A percentile compares a stretch with the other conserved stretches of the same genome.
Conservation (phyloP, 2,888 invertebrate species). For the Oxytorus armatus region DNA sequence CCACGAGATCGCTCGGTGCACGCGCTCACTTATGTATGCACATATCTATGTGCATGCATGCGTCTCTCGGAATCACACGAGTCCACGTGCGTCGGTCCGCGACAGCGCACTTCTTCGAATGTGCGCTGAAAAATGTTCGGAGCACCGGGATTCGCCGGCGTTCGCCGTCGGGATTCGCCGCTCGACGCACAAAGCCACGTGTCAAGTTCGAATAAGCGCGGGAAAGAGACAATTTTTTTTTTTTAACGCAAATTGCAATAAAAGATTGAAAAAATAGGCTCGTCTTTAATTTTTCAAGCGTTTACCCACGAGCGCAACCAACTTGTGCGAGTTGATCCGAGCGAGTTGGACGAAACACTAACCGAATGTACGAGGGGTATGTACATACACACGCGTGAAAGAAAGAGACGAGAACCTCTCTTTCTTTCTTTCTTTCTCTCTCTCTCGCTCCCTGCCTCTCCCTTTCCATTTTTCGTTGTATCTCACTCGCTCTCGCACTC, state of each 20-base stretch:
- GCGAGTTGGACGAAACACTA: constrained; percentile 81
- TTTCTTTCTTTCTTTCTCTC: constrained; percentile 12
- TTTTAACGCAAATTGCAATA: background rate
- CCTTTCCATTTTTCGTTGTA: constrained; percentile 4
- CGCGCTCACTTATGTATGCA: background rate
- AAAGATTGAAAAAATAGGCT: background rate
- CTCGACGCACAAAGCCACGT: constrained; percentile 1
- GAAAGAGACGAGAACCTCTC: constrained; percentile 26
- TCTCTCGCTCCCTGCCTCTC: constrained; percentile 14
- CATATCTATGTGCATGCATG: background rate
- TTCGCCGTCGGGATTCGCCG: background rate
- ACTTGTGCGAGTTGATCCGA: constrained; percentile 76
- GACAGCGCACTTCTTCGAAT: constrained; percentile 6
- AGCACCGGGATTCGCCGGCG: background rate
- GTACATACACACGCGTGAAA: constrained; percentile 72
- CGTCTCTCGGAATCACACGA: background rate
- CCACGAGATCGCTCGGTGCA: background rate
- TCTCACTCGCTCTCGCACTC: constrained; percentile 12
- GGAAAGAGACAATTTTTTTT: constrained; percentile 7
- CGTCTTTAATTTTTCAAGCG: background rate
- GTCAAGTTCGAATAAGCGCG: constrained; percentile 6
- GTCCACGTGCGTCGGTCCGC: constrained; percentile 57
- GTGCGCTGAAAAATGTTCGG: background rate
- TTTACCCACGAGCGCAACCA: constrained; percentile 58
- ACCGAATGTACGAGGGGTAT: constrained; percentile 75